Base-by-base conservation (phyloP, 2,797 vertebrate species). In the Antrozous pallidus region DNA sequence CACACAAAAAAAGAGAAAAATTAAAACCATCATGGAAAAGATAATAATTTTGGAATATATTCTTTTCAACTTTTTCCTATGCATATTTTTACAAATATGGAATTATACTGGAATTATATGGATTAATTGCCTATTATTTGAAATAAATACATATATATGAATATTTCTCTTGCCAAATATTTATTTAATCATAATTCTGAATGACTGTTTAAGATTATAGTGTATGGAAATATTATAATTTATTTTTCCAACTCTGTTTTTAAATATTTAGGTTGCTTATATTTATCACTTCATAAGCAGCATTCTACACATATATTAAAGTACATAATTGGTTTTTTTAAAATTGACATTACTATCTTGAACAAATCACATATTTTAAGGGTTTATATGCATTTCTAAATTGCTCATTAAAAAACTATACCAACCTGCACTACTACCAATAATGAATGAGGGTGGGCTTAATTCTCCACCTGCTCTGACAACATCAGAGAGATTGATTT, bases 111-210 rank as follows among this genome's bases (percentile, higher is more conserved):
- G 5, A 56, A n/a, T n/a, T n/a, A 45, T 9, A 78, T 14, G 26
- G 7, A 93, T 74, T 14, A 36, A 69, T 61, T 22, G 26, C 26
- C 31, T 45, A 69, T 69, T 84, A 84, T 58, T 82, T 45, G 7
- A 89, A 95, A 91, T 81, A 78, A 80, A 91, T 85, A 73, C 80
- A 61, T 26, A 51, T 8, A 45, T 63, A 40, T n/a, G 2, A 73
- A 16, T 79, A 56, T 78, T 89, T 92, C 17, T 91, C 38, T 71
- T 92, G 26, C 78, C 40, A 61, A 65, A 78, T 82, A 71, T 31
- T 87, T 40, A 75, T 22, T 36, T 86, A 79, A 69, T 73, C 81
- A 31, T 79, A 92, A 94, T 49, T 95, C 79, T 83, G 14, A 75
- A 56, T 75, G n/a, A 28, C 45, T 82, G 69, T 45, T 54, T 63